Conservation (phyloP, 2,797 vertebrate species). For the Heliangelus exortis region DNA sequence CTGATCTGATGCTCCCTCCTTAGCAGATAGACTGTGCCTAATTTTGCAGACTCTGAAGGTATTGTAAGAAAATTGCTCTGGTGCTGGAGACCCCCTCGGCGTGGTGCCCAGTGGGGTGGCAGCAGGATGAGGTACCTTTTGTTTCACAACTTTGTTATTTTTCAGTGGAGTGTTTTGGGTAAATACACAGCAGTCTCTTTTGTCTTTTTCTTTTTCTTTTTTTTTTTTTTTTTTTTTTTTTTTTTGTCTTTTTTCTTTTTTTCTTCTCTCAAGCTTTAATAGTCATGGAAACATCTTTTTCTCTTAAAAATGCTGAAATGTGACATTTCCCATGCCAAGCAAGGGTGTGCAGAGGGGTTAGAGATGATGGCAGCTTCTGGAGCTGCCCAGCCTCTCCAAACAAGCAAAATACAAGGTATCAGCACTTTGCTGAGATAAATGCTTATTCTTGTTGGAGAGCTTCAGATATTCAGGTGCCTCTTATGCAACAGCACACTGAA, state of each 20-base stretch:
- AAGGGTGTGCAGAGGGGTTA: neutral
- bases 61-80: constrained; percentile 1
- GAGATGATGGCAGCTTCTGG: neutral
- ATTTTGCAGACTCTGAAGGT: constrained; percentile 33
- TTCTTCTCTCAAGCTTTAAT: neutral
- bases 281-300: neutral
- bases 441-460: neutral
- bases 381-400: neutral
- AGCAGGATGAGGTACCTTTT: constrained; percentile 42
- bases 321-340: neutral
- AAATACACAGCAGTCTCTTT: constrained; percentile 21
- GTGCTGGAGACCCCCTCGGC: neutral
- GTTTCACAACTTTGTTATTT: constrained; percentile 37
- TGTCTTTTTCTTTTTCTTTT: neutral
- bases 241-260: neutral
- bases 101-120: constrained; percentile 44
- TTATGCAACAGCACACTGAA: neutral
- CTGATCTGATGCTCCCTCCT: constrained; percentile 51
- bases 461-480: neutral
- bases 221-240: neutral
- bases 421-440: neutral
- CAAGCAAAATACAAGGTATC: neutral
- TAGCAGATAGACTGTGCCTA: constrained; percentile 36
- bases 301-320: neutral
- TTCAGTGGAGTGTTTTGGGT: constrained; percentile 4